Base-by-base conservation (phyloP, 1,140 invertebrate genomes). In the Drosophila prosaltans region DNA sequence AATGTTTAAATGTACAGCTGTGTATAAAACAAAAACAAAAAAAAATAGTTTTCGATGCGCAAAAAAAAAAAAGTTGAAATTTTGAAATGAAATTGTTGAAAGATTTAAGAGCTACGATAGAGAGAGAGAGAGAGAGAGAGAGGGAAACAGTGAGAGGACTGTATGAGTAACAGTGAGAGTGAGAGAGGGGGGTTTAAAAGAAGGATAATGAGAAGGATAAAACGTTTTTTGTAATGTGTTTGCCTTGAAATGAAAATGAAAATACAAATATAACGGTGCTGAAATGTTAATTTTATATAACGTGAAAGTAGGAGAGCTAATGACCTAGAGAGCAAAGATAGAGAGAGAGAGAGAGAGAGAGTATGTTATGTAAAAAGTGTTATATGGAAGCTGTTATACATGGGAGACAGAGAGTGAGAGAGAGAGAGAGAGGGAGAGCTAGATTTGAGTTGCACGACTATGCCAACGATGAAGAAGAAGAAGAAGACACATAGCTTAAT, bases 181-280 rank as follows among this genome's bases (percentile, higher is more conserved):
- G n/a, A 66, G 10, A 57, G 62, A 64, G 54, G 58, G 40, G 16
- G 16, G 21, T 21, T 2, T 21, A 16, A 9, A 48, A 48, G 21
- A 24, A 48, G 7, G 21, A 24, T 48, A 48, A 1, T 48, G 45
- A 36, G 32, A 36, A 24, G 45, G 45, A 69, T 28, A 54, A 67
- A 62, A 75, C 73, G 45, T 51, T 51, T 75, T 75, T 76, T 82
- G 79, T 82, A 83, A 89, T 89, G 73, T 89, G 83, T 89, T 91
- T 91, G 90, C 90, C 90, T 90, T 91, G 88, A 80, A 80, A 89
- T 69, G 77, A 91, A 78, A 86, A 81, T 57, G 78, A 75, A 75
- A 58, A 10, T 64, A 70, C 62, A 70, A 60, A 61, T 16, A 85
- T 74, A 81, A 91, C 80, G 90, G 90, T 91, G 90, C 90, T 91